Conservation (phyloP, 2,888 invertebrate genomes). For the Lapara coniferarum region DNA sequence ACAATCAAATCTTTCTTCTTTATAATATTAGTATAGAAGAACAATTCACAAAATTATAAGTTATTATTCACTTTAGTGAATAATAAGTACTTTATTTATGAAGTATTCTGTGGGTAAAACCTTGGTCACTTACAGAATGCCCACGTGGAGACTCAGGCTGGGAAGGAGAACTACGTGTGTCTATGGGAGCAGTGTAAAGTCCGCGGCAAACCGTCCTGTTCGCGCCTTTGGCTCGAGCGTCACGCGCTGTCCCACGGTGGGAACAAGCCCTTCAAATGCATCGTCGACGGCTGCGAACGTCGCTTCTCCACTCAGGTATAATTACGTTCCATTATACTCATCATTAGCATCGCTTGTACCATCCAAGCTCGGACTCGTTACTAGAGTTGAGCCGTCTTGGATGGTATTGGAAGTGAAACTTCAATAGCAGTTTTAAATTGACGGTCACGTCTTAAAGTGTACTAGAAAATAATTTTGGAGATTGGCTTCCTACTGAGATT, state of each 20-base stretch:
- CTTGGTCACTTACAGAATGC: constrained; percentile 82
- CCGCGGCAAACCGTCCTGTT: constrained; percentile 95
- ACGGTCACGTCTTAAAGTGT: not conserved
- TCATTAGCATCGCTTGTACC: not conserved
- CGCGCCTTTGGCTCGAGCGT: constrained; percentile 95
- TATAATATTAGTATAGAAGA: too few relatives aligned
- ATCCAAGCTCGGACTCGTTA: not conserved
- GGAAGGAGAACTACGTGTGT: constrained; percentile 93
- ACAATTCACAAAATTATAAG: too few relatives aligned
- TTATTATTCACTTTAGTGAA: too few relatives aligned
- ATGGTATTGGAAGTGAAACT: not conserved
- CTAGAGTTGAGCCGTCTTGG: not conserved
- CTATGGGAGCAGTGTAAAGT: constrained; percentile 98
- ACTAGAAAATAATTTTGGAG: not conserved
- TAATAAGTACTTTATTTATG: too few relatives aligned
- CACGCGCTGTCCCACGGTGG: constrained; percentile 96
- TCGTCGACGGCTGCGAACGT: constrained; percentile 96
- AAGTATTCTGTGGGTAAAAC: not conserved
- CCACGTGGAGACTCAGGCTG: constrained; percentile 94
- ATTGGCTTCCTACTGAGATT: not conserved
- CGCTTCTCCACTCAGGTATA: constrained; percentile 93
- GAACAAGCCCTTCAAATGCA: constrained; percentile 97
- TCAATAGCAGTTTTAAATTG: not conserved
- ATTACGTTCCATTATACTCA: constrained; percentile 39
- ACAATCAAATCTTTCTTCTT: too few relatives aligned